phyloP scores from a whole-genome alignment of 2,113 vertebrate genomes.

The Gallinago jamesoni region DNA sequence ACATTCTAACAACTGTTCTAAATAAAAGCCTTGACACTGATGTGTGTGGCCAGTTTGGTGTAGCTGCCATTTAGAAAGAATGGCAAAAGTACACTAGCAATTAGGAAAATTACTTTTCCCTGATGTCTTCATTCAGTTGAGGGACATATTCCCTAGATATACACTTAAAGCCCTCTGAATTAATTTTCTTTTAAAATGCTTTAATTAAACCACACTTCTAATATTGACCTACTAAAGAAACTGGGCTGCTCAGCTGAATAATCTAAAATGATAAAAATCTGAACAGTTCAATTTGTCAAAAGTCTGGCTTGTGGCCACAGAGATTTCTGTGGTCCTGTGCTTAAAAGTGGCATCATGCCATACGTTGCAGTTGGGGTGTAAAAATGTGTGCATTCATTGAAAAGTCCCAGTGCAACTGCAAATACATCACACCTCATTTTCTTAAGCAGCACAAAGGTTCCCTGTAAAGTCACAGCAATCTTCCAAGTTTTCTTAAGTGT shows the following conservation, averaged over 20 bases:
- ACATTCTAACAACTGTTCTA: not conserved
- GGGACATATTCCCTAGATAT: not conserved
- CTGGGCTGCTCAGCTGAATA: not conserved
- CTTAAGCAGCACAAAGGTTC: not conserved
- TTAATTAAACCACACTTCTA: not conserved
- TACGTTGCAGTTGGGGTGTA: not conserved
- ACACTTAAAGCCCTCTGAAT: not conserved
- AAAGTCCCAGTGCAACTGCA: not conserved
- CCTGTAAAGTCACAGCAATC: not conserved
- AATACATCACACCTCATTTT: not conserved
- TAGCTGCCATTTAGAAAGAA: not conserved
- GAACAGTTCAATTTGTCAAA: not conserved
- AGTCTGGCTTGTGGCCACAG: not conserved
- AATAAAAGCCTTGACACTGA: not conserved
- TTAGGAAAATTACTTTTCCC: not conserved
- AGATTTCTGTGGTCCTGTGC: not conserved
- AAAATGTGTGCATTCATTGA: not conserved
- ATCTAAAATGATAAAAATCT: not conserved
- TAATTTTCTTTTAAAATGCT: not conserved
- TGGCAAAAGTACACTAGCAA: not conserved
- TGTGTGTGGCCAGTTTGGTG: rapidly evolving
- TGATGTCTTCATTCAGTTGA: not conserved
- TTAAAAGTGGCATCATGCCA: not conserved
- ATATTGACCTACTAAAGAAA: not conserved
- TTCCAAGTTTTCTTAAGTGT: not conserved